Evolutionary conservation across 2,113 vertebrate genomes (phyloP).

Genomic region (Sterrhoptilus dennistouni): DNA sequence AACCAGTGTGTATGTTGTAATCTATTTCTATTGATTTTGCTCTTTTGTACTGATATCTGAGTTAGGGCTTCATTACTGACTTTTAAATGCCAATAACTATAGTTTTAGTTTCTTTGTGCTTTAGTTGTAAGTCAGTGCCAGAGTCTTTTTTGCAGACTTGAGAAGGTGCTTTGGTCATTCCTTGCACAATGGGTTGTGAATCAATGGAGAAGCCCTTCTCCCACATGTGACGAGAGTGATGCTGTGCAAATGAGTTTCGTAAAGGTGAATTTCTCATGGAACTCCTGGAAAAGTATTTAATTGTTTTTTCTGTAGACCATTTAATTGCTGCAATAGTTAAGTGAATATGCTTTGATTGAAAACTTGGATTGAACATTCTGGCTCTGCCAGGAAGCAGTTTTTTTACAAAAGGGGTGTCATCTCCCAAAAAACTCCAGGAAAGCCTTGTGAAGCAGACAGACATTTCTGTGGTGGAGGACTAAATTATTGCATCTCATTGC

Average conservation of each 20-base stretch:
- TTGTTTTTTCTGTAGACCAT: neutral
- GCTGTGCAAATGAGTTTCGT: neutral
- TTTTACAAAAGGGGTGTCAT: neutral
- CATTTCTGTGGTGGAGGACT: neutral
- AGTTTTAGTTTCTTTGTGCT: neutral
- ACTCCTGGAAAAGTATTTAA: neutral
- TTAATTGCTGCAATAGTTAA: neutral
- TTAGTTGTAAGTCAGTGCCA: neutral
- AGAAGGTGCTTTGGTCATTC: neutral
- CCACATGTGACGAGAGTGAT: neutral
- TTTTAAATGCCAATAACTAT: neutral
- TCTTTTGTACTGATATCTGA: neutral
- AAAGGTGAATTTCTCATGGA: neutral
- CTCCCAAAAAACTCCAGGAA: neutral
- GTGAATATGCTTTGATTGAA: neutral
- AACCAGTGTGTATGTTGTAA: neutral
- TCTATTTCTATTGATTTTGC: neutral
- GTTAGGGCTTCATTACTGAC: neutral
- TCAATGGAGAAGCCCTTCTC: neutral
- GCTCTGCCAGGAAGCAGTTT: neutral
- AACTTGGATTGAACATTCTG: neutral
- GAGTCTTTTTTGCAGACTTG: neutral
- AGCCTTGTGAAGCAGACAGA: neutral
- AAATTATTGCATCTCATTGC: neutral
- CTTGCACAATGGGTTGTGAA: neutral